These are phyloP conservation scores for Notoglanidium macrostoma DNA, from an alignment of 2,797 vertebrate genomes.

Conservation along the genomic window DNA sequence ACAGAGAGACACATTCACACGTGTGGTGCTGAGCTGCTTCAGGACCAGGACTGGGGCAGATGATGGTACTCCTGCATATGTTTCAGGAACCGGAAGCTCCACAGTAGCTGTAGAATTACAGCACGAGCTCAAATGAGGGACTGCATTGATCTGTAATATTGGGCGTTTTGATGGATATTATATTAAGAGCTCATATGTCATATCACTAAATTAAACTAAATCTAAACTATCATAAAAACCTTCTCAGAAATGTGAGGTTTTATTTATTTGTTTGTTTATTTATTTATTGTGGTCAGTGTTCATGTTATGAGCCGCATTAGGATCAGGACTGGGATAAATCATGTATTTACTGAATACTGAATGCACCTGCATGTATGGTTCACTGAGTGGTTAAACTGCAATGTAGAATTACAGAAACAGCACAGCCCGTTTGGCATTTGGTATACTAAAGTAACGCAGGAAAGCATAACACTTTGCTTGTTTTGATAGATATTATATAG, in stretches of 20 bases:
- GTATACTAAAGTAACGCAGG: neutral
- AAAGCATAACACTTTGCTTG: neutral
- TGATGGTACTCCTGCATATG: neutral
- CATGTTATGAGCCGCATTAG: neutral
- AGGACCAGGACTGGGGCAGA: neutral
- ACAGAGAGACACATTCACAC: neutral
- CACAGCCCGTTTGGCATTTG: neutral
- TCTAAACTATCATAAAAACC: neutral
- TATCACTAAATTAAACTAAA: neutral
- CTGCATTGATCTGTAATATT: neutral
- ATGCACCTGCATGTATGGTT: neutral
- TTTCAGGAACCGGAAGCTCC: neutral
- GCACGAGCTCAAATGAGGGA: neutral
- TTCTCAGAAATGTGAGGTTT: neutral
- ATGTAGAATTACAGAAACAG: neutral
- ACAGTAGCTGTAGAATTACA: neutral
- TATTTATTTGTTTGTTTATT: too few species aligned
- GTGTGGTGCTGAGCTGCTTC: neutral
- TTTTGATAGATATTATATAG: neutral
- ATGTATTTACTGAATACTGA: neutral
- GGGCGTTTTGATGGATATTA: neutral
- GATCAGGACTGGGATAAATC: neutral
- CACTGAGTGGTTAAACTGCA: neutral
- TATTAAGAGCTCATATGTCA: conserved; percentile 12
- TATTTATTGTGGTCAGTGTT: neutral